Base-by-base conservation (phyloP, 2,888 invertebrate genomes). In the Pandemis heparana region DNA sequence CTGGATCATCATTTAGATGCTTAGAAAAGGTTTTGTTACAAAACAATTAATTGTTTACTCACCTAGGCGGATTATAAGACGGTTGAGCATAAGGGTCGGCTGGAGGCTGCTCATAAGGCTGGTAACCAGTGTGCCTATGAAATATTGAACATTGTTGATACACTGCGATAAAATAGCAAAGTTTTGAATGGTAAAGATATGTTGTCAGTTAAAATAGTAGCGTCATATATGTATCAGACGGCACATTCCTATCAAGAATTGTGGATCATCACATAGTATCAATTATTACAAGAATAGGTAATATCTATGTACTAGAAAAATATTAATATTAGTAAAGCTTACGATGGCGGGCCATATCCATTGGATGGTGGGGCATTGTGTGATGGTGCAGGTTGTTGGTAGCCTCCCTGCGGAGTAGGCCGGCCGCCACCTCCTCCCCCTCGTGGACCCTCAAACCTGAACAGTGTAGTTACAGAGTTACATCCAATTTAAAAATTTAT, bases 171-270 rank as follows among this genome's bases (percentile, higher is more conserved):
- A 71, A 77, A 38, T 65, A 70, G 61, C 8, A 9, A 64, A 18
- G 46, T 0, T 48, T 18, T 12, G 4, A 16, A 18, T 1, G 38
- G 12, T 23, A 3, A 18, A 53, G 1, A 8, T 12, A 56, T 23
- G n/a, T 18, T 64, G 14, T 92, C 92, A 93, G 92, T 78, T 75
- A 75, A 77, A 74, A 81, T 80, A 81, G 76, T 86, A 88, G 89
- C 93, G 91, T 92, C 94, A 94, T 86, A 68, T 90, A 75, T 93
- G 93, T 94, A 90, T 94, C 89, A 92, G 94, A 92, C 94, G 93
- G 94, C 94, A 94, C 94, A 93, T 94, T 94, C 94, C 94, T 94
- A 93, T 94, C 94, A 86, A 87, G 88, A 83, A 73, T 86, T 86
- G 81, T 79, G 90, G 92, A 85, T 94, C 94, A 94, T 93, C 92